Conservation (phyloP, 2,113 vertebrate genomes). For the Amblyopsis rosae region DNA sequence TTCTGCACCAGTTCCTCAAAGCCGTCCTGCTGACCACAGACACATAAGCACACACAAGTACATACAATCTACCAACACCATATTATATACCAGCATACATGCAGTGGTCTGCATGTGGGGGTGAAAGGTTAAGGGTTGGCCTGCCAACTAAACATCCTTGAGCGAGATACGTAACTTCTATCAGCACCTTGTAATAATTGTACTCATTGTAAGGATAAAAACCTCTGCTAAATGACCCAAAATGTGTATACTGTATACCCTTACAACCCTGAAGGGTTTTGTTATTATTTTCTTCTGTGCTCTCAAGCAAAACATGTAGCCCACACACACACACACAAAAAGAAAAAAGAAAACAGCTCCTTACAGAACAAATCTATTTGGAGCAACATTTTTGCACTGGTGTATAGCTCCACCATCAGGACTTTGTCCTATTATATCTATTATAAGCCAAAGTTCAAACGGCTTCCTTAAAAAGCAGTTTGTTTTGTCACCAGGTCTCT, state of each 20-base stretch:
- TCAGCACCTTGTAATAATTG: not conserved
- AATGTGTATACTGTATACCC: too few relatives aligned
- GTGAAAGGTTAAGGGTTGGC: not conserved
- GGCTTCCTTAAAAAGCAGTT: not conserved
- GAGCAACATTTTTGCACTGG: conserved; percentile 33
- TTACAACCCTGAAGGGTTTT: too few relatives aligned
- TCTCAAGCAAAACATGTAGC: not conserved
- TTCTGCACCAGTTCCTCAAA: conserved; percentile 83
- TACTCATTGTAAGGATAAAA: not conserved
- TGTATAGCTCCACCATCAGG: conserved; percentile 3
- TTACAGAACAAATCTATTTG: conserved; percentile 59
- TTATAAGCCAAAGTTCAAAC: too few relatives aligned
- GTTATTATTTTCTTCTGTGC: too few relatives aligned
- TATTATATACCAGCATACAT: conserved; percentile 4
- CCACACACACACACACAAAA: not conserved
- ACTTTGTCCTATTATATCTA: too few relatives aligned
- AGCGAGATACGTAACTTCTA: too few relatives aligned
- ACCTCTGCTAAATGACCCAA: too few relatives aligned
- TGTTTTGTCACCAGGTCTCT: not conserved
- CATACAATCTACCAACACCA: conserved; percentile 4
- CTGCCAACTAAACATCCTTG: too few relatives aligned
- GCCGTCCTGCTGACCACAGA: conserved; percentile 65
- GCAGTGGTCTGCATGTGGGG: not conserved
- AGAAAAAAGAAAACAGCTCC: conserved; percentile 31
- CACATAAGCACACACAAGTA: conserved; percentile 13